Evolutionary conservation across 2,888 invertebrate genomes (phyloP).

Genomic region (Anorthoa munda): DNA sequence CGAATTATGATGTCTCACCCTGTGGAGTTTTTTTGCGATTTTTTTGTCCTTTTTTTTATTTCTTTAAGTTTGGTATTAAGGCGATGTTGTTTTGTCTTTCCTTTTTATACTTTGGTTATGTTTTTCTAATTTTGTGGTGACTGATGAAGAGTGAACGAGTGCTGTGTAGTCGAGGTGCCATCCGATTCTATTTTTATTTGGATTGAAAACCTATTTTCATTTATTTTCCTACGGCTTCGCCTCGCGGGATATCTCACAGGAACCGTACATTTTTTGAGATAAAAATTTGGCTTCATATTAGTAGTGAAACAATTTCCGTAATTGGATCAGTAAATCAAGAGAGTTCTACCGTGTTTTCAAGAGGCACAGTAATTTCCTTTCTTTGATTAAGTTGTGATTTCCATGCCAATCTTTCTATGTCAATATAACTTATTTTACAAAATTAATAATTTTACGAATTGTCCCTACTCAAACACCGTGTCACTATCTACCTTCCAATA

Average conservation of each 20-base stretch:
- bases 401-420: no score
- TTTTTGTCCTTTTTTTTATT: constrained; percentile 62
- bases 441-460: no score
- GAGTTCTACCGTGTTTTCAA: no score
- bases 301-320: no score
- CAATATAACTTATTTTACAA: no score
- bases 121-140: constrained; percentile 2
- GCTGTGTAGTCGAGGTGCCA: neutral
- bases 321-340: no score
- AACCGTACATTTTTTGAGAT: neutral
- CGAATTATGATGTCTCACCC: constrained; percentile 76
- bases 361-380: no score
- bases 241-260: neutral
- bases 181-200: neutral
- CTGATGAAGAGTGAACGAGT: constrained; percentile 33
- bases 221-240: neutral
- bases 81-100: constrained; percentile 45
- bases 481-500: neutral
- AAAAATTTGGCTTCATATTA: no score
- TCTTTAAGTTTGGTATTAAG: constrained; percentile 59
- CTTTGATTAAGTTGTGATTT: no score
- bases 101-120: constrained; percentile 11
- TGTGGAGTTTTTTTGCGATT: constrained; percentile 64
- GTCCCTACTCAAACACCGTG: neutral
- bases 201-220: neutral